Conservation (phyloP, 2,113 vertebrate species). For the Chitala chitala region DNA sequence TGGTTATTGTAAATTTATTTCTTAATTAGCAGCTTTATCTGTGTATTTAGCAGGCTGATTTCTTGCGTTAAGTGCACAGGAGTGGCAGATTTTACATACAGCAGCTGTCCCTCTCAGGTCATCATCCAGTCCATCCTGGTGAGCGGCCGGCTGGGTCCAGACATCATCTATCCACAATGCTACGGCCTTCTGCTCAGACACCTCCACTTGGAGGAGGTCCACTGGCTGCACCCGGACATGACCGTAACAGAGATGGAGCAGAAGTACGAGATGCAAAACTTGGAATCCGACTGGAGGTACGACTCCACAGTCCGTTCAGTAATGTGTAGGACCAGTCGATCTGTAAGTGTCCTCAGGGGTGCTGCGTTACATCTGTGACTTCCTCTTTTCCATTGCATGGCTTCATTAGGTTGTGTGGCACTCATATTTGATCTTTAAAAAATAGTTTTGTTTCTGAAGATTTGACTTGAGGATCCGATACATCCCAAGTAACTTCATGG, state of each 20-base stretch:
- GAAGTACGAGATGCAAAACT: constrained; percentile 82
- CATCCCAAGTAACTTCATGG: constrained; percentile 78
- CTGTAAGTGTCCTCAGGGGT: too few species aligned
- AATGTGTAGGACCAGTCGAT: too few species aligned
- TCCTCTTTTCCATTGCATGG: too few species aligned
- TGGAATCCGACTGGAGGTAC: constrained; percentile 92
- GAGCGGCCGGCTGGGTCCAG: constrained; percentile 82
- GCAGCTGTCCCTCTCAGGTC: constrained; percentile 54
- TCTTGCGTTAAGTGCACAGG: background rate
- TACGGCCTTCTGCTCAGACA: constrained; percentile 87
- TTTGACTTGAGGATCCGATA: constrained; percentile 91
- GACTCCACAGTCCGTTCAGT: background rate
- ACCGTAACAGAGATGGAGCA: constrained; percentile 81
- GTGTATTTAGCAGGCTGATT: background rate
- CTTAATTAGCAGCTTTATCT: background rate
- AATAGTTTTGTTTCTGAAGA: constrained; percentile 38
- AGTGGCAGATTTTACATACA: background rate
- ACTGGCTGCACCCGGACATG: constrained; percentile 87
- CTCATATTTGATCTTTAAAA: background rate
- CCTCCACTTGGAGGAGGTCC: constrained; percentile 83
- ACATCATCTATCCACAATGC: constrained; percentile 68
- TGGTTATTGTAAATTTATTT: too few species aligned
- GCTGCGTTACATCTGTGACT: too few species aligned
- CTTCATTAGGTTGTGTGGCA: too few species aligned
- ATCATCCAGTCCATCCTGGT: constrained; percentile 85